Conservation (phyloP, 2,888 invertebrate genomes). For the Cryptus viduatorius region DNA sequence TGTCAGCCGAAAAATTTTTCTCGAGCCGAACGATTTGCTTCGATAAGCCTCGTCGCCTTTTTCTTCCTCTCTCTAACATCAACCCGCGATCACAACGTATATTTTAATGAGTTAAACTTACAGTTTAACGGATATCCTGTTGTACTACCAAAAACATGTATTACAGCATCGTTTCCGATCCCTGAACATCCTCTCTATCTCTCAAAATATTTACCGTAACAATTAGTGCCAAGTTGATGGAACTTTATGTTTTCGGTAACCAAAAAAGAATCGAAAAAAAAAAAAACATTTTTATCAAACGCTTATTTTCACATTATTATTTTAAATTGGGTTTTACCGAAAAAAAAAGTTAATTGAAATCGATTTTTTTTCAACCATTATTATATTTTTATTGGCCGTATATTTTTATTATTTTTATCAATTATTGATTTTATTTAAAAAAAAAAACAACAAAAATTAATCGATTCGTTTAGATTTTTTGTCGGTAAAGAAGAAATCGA, state of each 20-base stretch:
- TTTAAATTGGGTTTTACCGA: no score
- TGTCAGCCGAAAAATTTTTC: not conserved
- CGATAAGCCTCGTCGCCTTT: conserved; percentile 25
- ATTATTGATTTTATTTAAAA: not conserved
- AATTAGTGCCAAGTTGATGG: not conserved
- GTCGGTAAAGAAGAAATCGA: not conserved
- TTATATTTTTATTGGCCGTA: no score
- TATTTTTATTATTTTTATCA: not conserved
- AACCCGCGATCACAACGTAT: not conserved
- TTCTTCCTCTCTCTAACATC: not conserved
- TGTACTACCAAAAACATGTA: conserved; percentile 9
- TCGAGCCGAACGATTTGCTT: conserved; percentile 18
- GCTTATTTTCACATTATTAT: no score
- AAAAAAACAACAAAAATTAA: not conserved
- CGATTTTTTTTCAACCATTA: no score
- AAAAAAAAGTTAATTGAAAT: no score
- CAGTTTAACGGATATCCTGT: conserved; percentile 53
- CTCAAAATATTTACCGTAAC: conserved; percentile 10
- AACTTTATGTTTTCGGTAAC: no score
- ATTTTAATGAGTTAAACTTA: conserved; percentile 42
- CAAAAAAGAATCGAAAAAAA: no score
- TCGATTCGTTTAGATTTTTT: not conserved
- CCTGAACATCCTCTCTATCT: not conserved
- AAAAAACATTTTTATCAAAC: no score
- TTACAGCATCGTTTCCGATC: not conserved